Evolutionary conservation across 2,113 vertebrate species (phyloP).

Genomic region (Strix uralensis): DNA sequence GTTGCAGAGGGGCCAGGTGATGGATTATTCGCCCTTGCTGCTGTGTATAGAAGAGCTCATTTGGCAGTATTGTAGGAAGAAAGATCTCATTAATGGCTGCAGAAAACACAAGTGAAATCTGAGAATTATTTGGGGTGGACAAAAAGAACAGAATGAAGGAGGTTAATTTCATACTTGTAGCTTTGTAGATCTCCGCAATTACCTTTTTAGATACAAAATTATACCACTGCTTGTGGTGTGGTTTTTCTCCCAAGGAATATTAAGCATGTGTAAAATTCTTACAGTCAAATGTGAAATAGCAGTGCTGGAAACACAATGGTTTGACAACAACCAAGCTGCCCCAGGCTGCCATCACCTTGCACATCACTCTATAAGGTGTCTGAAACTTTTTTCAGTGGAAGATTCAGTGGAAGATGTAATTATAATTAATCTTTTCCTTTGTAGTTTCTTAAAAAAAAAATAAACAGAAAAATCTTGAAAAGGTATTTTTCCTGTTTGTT

Average conservation of each 20-base stretch:
- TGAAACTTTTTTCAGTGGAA: neutral
- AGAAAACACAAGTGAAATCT: slow-evolving; percentile 1
- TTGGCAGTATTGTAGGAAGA: neutral
- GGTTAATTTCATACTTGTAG: neutral
- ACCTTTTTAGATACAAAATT: neutral
- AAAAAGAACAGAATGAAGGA: neutral
- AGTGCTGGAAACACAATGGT: neutral
- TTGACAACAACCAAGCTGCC: neutral
- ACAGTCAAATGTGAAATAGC: neutral
- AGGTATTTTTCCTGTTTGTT: neutral
- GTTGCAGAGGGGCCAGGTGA: neutral
- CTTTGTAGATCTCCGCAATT: neutral
- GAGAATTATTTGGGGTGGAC: neutral
- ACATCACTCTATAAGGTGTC: neutral
- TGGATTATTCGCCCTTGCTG: slow-evolving; percentile 8
- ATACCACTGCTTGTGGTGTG: neutral
- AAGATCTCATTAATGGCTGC: slow-evolving; percentile 15
- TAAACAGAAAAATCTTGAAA: neutral
- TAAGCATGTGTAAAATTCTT: neutral
- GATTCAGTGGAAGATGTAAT: neutral
- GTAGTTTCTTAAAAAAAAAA: neutral
- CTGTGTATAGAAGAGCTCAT: neutral
- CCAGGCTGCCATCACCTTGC: neutral
- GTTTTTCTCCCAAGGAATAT: neutral
- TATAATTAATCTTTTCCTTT: neutral